Evolutionary conservation across 2,797 vertebrate species (phyloP).

Genomic region (Lepus townsendii): DNA sequence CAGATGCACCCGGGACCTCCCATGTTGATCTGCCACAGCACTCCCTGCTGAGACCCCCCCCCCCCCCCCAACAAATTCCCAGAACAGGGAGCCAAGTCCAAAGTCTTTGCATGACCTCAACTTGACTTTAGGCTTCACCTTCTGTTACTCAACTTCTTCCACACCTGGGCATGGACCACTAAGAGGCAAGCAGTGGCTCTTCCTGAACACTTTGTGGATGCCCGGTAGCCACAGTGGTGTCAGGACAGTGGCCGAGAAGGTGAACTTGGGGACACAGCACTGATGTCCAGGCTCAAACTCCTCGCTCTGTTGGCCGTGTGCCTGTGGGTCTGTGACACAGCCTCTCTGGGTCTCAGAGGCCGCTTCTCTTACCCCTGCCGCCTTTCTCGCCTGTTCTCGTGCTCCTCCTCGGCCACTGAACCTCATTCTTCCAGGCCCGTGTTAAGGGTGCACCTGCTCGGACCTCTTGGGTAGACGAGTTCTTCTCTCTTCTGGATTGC

Average conservation of each 20-base stretch:
- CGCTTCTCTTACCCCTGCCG: not conserved
- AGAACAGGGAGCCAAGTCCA: not conserved
- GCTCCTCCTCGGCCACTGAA: not conserved
- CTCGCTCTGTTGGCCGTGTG: not conserved
- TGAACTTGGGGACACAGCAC: too few species aligned
- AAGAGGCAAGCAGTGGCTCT: not conserved
- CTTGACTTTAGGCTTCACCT: not conserved
- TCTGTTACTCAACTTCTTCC: not conserved
- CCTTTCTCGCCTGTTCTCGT: not conserved
- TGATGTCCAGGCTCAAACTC: not conserved
- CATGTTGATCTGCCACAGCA: not conserved
- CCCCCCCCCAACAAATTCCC: accelerated
- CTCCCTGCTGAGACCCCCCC: not conserved
- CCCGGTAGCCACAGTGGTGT: not conserved
- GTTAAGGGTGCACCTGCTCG: not conserved
- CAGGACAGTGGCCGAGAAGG: not conserved
- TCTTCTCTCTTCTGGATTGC: not conserved
- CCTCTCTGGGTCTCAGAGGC: not conserved
- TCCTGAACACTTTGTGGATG: not conserved
- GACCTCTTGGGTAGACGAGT: not conserved
- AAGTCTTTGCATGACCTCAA: not conserved
- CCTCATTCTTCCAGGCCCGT: not conserved
- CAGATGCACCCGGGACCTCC: not conserved
- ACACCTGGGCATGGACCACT: not conserved
- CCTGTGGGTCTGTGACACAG: not conserved